These are phyloP conservation scores for Poecilia velifera DNA, from an alignment of 2,797 vertebrate genomes.

Conservation along the genomic window DNA sequence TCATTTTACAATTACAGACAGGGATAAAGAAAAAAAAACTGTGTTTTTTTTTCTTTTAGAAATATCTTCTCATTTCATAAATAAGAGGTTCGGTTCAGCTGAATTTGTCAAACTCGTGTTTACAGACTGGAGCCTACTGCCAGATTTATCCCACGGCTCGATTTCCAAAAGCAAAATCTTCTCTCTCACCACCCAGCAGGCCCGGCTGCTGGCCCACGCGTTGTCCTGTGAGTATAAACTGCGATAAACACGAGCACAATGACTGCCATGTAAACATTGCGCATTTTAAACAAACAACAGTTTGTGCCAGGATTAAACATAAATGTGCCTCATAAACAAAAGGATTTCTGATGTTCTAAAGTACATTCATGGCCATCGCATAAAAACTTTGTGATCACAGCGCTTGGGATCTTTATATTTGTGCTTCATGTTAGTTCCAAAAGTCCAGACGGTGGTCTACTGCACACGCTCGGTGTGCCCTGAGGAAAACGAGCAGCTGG, in stretches of 20 bases:
- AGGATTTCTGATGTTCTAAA: neutral
- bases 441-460: slow-evolving; percentile 90
- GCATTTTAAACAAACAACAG: neutral
- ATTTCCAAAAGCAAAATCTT: slow-evolving; percentile 83
- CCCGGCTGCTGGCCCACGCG: slow-evolving; percentile 82
- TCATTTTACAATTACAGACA: neutral
- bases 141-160: slow-evolving; percentile 82
- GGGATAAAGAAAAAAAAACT: neutral
- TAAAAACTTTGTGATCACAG: neutral
- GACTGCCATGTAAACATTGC: neutral
- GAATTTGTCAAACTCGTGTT: slow-evolving; percentile 22
- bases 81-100: neutral
- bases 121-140: slow-evolving; percentile 87
- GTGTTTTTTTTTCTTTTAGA: neutral
- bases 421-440: slow-evolving; percentile 79
- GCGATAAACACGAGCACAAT: neutral
- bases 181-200: slow-evolving; percentile 81
- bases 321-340: neutral
- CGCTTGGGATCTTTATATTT: neutral
- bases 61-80: neutral
- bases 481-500: slow-evolving; percentile 91
- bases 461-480: slow-evolving; percentile 90
- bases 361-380: neutral
- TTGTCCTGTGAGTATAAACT: slow-evolving; percentile 85
- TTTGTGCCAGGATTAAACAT: neutral